A percentile compares a stretch with the other conserved stretches of the same genome.
Conservation (phyloP, 2,797 vertebrate genomes). For the Pampus argenteus region DNA sequence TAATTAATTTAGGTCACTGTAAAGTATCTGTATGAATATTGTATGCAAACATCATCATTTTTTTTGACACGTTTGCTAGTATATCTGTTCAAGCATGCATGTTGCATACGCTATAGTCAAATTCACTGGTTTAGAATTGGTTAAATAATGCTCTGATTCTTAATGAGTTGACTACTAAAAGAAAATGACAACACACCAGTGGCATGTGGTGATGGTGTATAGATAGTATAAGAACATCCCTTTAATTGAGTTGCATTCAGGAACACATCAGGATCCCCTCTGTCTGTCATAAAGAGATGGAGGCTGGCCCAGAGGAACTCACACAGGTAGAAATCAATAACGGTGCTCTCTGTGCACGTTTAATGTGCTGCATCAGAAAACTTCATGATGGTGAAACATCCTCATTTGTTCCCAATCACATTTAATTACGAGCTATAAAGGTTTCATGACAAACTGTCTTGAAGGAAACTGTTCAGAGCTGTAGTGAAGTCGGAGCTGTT, state of each 20-base stretch:
- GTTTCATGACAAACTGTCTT: slow-evolving; percentile 27
- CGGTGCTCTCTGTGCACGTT: slow-evolving; percentile 40
- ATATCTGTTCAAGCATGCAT: not conserved
- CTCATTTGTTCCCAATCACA: slow-evolving; percentile 56
- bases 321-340: slow-evolving; percentile 64
- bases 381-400: slow-evolving; percentile 30
- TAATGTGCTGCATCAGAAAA: slow-evolving; percentile 55
- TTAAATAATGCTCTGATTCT: slow-evolving; percentile 13
- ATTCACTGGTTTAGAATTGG: not conserved
- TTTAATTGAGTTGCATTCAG: slow-evolving; percentile 67
- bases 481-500: not conserved
- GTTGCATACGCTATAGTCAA: slow-evolving; percentile 8
- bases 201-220: slow-evolving; percentile 16
- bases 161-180: slow-evolving; percentile 22
- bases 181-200: slow-evolving; percentile 9
- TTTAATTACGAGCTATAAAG: slow-evolving; percentile 54
- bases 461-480: slow-evolving; percentile 22
- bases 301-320: slow-evolving; percentile 57
- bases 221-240: slow-evolving; percentile 46
- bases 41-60: not conserved
- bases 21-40: slow-evolving; percentile 7
- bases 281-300: slow-evolving; percentile 66
- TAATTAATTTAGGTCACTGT: slow-evolving; percentile 35
- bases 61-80: not conserved
- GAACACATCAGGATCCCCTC: slow-evolving; percentile 68